These are phyloP conservation scores for Achatina immaculata DNA, from an alignment of 1,140 invertebrate species.

Conservation along the genomic window DNA sequence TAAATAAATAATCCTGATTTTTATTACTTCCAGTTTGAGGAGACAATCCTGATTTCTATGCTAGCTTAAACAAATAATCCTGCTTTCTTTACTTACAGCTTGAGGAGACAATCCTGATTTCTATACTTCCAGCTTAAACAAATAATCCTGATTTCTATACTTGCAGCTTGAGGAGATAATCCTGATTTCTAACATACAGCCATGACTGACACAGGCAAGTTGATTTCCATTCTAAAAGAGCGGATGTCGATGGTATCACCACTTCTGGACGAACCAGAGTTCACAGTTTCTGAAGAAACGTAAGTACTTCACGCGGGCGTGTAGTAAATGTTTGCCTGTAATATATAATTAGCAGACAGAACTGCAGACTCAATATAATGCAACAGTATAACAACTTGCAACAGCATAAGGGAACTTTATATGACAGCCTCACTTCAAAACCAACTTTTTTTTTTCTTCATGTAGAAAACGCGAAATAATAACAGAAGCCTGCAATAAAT, in stretches of 20 bases:
- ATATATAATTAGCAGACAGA: neutral
- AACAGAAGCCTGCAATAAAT: neutral
- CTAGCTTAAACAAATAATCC: too few species aligned
- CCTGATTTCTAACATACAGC: neutral
- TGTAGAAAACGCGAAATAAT: neutral
- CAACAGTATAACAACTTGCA: neutral
- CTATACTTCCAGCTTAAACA: too few species aligned
- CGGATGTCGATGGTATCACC: slow-evolving; percentile 44
- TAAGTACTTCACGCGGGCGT: slow-evolving; percentile 38
- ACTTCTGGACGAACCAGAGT: slow-evolving; percentile 55
- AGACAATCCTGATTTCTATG: too few species aligned
- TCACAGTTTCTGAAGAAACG: slow-evolving; percentile 54
- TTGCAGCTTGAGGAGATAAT: too few species aligned
- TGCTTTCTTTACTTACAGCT: too few species aligned
- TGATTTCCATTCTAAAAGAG: slow-evolving; percentile 46
- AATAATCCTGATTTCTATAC: too few species aligned
- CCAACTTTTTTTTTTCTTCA: neutral
- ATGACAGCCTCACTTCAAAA: neutral
- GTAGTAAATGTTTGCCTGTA: neutral
- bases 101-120: too few species aligned
- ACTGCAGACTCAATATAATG: neutral
- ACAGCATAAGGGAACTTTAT: neutral
- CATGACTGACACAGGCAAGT: slow-evolving; percentile 45
- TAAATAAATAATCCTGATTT: too few species aligned
- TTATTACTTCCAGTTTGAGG: too few species aligned